Base-by-base conservation (phyloP, 2,888 invertebrate genomes). In the Abrostola triplasia region DNA sequence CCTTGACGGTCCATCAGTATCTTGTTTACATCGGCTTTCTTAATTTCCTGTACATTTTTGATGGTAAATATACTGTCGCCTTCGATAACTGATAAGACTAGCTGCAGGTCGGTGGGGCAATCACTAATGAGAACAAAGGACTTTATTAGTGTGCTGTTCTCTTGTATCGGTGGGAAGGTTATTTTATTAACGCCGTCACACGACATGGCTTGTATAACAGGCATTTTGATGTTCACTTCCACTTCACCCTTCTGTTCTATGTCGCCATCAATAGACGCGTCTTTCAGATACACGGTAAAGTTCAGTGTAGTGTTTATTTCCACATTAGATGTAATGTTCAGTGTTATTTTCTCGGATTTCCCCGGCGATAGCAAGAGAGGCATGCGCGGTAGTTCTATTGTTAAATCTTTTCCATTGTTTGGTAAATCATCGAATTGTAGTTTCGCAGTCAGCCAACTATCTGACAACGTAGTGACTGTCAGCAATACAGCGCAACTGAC, bases 361-460 rank as follows among this genome's bases (percentile, higher is more conserved):
- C 88, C 86, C 0, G 94, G 94, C 0, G 92, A 88, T 1, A 94
- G 70, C 0, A 93, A 80, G 1, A 93, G 66, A 0, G 94, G 94
- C 60, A 88, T 81, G 0, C 92, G 85, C 0, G 94, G 94, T 5
- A 92, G 60, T 72, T 93, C 93, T 11, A 94, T 84, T 0, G 84
- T 85, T 0, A 94, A 52, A 41, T 92, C 87, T 59, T 76, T 76
- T 0, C 83, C 84, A 0, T 84, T 69, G 41, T 88, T 79, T 0
- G 87, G 86, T 13, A 88, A 67, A 9, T 84, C 78, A 13, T 87
- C 81, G 56, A 93, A 91, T 44, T 88, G 83, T 5, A 94, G 81
- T 77, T 85, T 89, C 5, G 90, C 92, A 0, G 92, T 91, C 36
- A 94, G 65, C 93, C 94, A 94, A 60, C 84, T 92, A 38, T 93